Percentiles rank a stretch among this genome's conserved stretches.
Evolutionary conservation across 2,888 invertebrate species (phyloP).

Genomic region (Lasioglossum zephyrum): DNA sequence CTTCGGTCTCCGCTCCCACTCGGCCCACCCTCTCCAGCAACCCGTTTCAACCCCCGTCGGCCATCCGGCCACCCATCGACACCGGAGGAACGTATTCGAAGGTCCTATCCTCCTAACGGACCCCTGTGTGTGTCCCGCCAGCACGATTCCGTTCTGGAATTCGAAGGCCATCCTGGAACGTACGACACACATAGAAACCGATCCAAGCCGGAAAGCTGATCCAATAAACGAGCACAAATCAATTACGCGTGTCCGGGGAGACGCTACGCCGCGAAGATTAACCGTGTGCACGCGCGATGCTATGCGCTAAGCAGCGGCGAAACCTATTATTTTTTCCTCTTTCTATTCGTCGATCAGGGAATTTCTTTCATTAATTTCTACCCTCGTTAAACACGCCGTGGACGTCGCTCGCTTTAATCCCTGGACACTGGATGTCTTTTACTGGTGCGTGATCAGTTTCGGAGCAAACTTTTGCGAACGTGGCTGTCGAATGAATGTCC

Average conservation of each 20-base stretch:
- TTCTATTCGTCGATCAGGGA: background rate
- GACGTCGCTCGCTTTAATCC: background rate
- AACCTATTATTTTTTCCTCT: background rate
- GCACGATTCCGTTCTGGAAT: slow-evolving; percentile 73
- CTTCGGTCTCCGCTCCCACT: background rate
- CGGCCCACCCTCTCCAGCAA: background rate
- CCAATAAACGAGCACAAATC: slow-evolving; percentile 56
- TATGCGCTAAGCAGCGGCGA: background rate
- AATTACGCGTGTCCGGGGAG: slow-evolving; percentile 30
- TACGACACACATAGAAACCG: slow-evolving; percentile 37
- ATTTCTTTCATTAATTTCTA: background rate
- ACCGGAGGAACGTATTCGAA: slow-evolving; percentile 59
- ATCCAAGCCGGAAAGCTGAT: slow-evolving; percentile 18
- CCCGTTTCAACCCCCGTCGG: slow-evolving; percentile 4
- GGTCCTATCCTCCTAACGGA: slow-evolving; percentile 18
- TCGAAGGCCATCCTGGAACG: slow-evolving; percentile 68
- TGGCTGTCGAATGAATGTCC: background rate
- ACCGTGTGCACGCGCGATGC: background rate
- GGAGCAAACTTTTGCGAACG: background rate
- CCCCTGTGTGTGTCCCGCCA: background rate
- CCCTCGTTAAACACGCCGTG: background rate
- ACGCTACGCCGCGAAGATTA: background rate
- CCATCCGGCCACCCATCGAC: slow-evolving; percentile 51
- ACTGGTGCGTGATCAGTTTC: background rate
- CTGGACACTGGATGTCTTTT: background rate